phyloP scores from a whole-genome alignment of 2,797 vertebrate genomes.

The Phrynocephalus guinanensis region DNA sequence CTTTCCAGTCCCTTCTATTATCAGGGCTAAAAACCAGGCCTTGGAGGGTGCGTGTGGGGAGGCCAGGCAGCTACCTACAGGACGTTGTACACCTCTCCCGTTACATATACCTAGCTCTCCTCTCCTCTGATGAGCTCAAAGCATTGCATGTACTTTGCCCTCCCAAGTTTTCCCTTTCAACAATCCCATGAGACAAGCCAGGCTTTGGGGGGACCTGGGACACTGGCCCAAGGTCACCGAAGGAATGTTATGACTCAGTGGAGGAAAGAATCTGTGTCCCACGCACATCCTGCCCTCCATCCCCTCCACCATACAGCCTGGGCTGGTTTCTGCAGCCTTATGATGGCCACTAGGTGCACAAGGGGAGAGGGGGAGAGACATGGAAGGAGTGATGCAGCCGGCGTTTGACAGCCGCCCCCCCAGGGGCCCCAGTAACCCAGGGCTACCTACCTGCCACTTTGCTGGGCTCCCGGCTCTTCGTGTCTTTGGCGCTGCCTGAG shows the following conservation, averaged over 20 bases:
- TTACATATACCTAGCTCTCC: too few species aligned
- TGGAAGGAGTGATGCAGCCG: too few species aligned
- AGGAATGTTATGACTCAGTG: not conserved
- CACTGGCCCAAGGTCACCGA: not conserved
- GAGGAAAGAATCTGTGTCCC: not conserved
- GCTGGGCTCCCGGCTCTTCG: slow-evolving; percentile 52
- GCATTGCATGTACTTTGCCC: too few species aligned
- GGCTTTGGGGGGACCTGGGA: not conserved
- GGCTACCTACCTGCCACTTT: slow-evolving; percentile 3
- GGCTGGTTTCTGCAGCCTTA: too few species aligned
- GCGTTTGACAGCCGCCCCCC: too few species aligned
- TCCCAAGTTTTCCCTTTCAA: not conserved
- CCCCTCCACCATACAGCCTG: too few species aligned
- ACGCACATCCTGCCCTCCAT: too few species aligned
- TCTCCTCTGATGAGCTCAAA: not conserved
- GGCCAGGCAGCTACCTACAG: too few species aligned
- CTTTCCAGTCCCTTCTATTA: not conserved
- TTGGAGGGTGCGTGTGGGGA: not conserved
- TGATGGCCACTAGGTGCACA: not conserved
- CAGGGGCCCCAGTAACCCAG: too few species aligned
- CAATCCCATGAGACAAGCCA: not conserved
- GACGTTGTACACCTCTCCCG: too few species aligned
- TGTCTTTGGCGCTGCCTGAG: slow-evolving; percentile 26
- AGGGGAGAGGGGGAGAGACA: not conserved
- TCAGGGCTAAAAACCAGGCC: not conserved